phyloP scores from a whole-genome alignment of 1,140 invertebrate genomes.

The Alviniconcha marisindica region DNA sequence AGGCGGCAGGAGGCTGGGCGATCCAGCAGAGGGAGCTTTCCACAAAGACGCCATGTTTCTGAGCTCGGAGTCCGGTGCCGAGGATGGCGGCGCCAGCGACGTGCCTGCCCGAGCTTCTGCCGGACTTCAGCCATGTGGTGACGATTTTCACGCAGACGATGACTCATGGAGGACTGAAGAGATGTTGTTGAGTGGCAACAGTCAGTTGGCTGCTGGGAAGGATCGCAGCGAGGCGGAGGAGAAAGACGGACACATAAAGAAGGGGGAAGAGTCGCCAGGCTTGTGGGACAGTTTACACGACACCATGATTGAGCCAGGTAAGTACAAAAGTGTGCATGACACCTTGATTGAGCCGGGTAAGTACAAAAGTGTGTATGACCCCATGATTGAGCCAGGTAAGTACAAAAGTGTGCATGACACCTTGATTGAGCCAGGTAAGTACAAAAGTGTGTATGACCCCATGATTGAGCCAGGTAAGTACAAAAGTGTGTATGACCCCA shows the following conservation, averaged over 20 bases:
- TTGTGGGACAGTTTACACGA: neutral
- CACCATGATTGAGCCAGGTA: neutral
- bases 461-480: too few species aligned
- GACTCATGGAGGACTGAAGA: neutral
- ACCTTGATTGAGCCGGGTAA: too few species aligned
- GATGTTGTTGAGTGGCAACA: neutral
- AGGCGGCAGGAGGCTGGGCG: too few species aligned
- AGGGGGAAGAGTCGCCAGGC: neutral
- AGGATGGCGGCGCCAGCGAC: neutral
- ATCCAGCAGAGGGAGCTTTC: neutral
- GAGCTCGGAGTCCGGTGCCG: neutral
- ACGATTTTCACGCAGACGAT: too few species aligned
- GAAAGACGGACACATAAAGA: neutral
- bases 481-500: too few species aligned
- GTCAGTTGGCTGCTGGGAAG: neutral
- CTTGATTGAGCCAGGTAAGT: too few species aligned
- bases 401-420: too few species aligned
- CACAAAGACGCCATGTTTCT: neutral
- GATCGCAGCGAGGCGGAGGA: neutral
- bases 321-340: neutral
- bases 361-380: too few species aligned
- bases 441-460: too few species aligned
- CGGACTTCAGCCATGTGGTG: neutral
- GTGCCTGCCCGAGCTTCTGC: neutral
- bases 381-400: too few species aligned